Evolutionary conservation across 2,797 vertebrate genomes (phyloP), one percentile per base, ranked within the genome.

Genomic region (Hipposideros larvatus): DNA sequence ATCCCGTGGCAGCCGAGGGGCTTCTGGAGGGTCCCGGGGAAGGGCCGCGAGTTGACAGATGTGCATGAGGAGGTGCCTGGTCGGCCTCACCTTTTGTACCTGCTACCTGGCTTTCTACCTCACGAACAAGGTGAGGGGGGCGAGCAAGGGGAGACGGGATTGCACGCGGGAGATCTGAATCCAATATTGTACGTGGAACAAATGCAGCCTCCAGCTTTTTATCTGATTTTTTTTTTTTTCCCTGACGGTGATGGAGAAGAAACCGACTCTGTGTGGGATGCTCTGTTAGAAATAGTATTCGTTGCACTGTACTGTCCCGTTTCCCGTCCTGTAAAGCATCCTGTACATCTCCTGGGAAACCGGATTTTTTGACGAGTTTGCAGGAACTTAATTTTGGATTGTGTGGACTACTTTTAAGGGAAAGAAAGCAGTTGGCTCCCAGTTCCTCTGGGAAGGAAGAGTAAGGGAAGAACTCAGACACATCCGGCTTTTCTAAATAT

Each of bases 81-180:
- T 97, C 59, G 99, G 99, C 63, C 91, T 99, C 83, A 96, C 98
- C 48, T 99, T 99, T 90, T 99, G 98, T 96, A 95, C 98, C 46
- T 98, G 99, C 97, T 99, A 99, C 94, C 97, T 99, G 95, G 98
- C 98, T 26, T 99, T 99, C 46, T 99, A 98, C 98, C 99, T 99
- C 97, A 99, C 99, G 31, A 99, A 99, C 97, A 99, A 99, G 99
- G 99, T 99, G 98, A 97, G 95, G 77, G 34, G 74, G 66, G 19
- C 31, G 75, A 87, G 61, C 26, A 46, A 21, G 90, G 74, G 86
- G 79, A 28, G 68, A 51, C 46, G 15, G 34, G 78, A 24, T 15
- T 13, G 77, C 73, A 7, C 18, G 19, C n/a, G 61, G 82, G 63
- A 46, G 55, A 16, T 24, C 8, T 19, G 79, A 71, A 57, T 13